A percentile compares a stretch with the other conserved stretches of the same genome.
Evolutionary conservation across 2,113 vertebrate species (phyloP).

Genomic region (Gila orcuttii): DNA sequence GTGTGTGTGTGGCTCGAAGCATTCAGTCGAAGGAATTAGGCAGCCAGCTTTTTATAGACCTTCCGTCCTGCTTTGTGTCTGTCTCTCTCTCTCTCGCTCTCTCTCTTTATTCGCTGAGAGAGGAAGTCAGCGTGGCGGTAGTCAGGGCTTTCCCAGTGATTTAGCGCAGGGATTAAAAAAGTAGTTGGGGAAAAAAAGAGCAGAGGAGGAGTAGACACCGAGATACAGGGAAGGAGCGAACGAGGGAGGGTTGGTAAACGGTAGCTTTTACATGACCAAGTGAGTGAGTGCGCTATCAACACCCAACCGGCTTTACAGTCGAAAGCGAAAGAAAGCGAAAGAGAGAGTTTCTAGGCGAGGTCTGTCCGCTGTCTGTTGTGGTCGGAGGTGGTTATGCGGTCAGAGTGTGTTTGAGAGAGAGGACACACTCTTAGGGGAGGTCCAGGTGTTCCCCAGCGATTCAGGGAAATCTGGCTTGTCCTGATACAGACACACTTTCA

Average conservation of each 20-base stretch:
- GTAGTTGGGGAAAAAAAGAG: conserved; percentile 26
- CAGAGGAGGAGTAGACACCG: not conserved
- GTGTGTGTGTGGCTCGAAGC: conserved; percentile 44
- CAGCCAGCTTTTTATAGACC: conserved; percentile 55
- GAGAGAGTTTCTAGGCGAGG: conserved; percentile 39
- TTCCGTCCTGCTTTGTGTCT: conserved; percentile 44
- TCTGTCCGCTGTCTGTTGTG: conserved; percentile 29
- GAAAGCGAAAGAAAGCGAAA: conserved; percentile 39
- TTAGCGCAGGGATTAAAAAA: conserved; percentile 64
- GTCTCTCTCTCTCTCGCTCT: conserved; percentile 22
- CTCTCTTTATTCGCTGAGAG: conserved; percentile 47
- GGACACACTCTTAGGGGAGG: conserved; percentile 45
- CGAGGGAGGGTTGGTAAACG: not conserved
- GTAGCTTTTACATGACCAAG: not conserved
- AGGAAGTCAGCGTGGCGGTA: conserved; percentile 53
- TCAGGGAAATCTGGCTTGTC: conserved; percentile 56
- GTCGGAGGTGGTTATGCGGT: conserved; percentile 25
- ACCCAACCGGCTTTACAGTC: conserved; percentile 7
- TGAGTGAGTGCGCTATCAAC: conserved; percentile 31
- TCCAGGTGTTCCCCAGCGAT: conserved; percentile 58
- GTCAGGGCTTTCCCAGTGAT: conserved; percentile 71
- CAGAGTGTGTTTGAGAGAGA: conserved; percentile 20
- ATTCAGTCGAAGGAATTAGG: conserved; percentile 57
- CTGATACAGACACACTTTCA: not conserved
- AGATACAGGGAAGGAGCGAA: not conserved